phyloP scores from a whole-genome alignment of 1,140 invertebrate species.

The Gonioctena quinquepunctata region DNA sequence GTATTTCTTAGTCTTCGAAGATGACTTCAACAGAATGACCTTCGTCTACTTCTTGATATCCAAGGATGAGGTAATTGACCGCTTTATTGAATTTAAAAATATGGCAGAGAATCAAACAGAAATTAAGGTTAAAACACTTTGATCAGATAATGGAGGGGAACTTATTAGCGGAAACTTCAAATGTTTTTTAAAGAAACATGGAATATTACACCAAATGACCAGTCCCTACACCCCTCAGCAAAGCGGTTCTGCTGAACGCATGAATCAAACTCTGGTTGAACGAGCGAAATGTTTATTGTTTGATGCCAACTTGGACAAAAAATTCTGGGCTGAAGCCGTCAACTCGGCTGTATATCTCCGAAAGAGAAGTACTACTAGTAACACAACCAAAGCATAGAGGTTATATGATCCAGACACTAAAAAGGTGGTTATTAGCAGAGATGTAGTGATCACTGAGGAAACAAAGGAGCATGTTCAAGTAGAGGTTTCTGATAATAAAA shows the following conservation, averaged over 20 bases:
- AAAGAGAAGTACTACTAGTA: conserved; percentile 16
- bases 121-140: conserved; percentile 50
- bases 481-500: no score
- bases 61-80: conserved; percentile 42
- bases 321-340: conserved; percentile 55
- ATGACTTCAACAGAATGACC: conserved; percentile 51
- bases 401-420: background rate
- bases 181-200: conserved; percentile 14
- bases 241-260: conserved; percentile 35
- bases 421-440: background rate
- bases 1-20: conserved; percentile 43
- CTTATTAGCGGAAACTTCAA: conserved; percentile 39
- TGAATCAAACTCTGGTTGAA: conserved; percentile 32
- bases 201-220: conserved; percentile 40
- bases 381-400: background rate
- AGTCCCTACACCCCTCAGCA: background rate
- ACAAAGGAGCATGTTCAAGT: background rate
- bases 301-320: conserved; percentile 42
- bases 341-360: conserved; percentile 12
- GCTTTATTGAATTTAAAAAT: conserved; percentile 43
- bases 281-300: conserved; percentile 50
- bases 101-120: conserved; percentile 37
- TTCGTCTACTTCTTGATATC: conserved; percentile 51
- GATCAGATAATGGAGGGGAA: conserved; percentile 39
- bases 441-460: background rate